Evolutionary conservation across 2,888 invertebrate species (phyloP).

Genomic region (Philonicus albiceps): DNA sequence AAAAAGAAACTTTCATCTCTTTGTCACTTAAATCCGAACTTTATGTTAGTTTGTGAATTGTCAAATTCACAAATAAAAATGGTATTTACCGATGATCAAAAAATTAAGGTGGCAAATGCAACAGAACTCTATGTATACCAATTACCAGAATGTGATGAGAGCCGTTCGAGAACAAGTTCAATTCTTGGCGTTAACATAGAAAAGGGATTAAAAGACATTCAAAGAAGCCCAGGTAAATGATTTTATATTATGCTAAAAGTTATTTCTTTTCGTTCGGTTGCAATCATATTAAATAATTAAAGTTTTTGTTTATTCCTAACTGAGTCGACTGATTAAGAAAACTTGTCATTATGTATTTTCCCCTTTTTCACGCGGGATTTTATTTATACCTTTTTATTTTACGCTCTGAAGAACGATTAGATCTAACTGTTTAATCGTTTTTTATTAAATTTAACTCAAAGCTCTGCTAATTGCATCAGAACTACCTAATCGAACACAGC

Average conservation of each 20-base stretch:
- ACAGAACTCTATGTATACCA: conserved; percentile 75
- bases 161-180: conserved; percentile 58
- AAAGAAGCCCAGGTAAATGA: conserved; percentile 59
- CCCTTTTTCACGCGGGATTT: neutral
- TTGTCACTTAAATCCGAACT: conserved; percentile 69
- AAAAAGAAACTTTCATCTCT: conserved; percentile 75
- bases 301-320: neutral
- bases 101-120: conserved; percentile 65
- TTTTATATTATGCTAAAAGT: neutral
- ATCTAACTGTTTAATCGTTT: conserved; percentile 47
- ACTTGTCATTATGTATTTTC: neutral
- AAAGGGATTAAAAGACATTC: conserved; percentile 63
- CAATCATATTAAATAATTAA: neutral
- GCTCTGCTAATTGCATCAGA: conserved; percentile 53
- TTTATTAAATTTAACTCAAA: conserved; percentile 45
- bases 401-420: conserved; percentile 48
- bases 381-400: neutral
- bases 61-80: conserved; percentile 74
- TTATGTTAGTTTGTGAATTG: conserved; percentile 77
- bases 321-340: neutral
- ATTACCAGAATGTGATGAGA: conserved; percentile 65
- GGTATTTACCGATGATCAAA: conserved; percentile 66
- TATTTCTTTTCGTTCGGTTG: conserved; percentile 44
- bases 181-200: conserved; percentile 60
- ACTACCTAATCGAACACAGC: conserved; percentile 47